Conservation (phyloP, 1,140 invertebrate genomes). For the Reticulitermes speratus region DNA sequence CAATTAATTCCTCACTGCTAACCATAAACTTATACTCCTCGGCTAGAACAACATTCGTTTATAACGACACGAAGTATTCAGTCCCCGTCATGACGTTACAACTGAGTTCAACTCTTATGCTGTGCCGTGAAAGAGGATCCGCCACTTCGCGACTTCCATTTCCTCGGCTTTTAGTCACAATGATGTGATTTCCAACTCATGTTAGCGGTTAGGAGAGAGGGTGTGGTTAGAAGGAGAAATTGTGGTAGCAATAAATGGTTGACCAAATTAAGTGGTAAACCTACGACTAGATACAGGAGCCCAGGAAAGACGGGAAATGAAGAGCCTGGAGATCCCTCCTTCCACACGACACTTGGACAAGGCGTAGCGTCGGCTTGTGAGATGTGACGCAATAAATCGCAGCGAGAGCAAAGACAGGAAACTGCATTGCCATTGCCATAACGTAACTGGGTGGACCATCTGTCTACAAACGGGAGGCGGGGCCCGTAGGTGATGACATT, state of each 20-base stretch:
- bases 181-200: no score
- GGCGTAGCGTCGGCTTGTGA: background rate
- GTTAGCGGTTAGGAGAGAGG: background rate
- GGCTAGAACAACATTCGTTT: no score
- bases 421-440: background rate
- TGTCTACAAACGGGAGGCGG: background rate
- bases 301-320: background rate
- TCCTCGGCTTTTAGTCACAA: no score
- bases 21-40: no score
- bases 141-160: no score
- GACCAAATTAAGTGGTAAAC: constrained; percentile 7
- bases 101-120: no score
- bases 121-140: no score
- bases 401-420: background rate
- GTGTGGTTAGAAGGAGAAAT: background rate
- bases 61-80: no score
- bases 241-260: constrained; percentile 11
- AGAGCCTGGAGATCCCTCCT: background rate
- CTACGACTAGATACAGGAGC: background rate
- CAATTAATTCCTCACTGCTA: no score
- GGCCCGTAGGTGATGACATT: background rate
- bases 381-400: background rate
- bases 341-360: background rate
- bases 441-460: background rate
- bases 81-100: no score